Evolutionary conservation across 2,797 vertebrate species (phyloP).

Genomic region (Tauraco hartlaubi): DNA sequence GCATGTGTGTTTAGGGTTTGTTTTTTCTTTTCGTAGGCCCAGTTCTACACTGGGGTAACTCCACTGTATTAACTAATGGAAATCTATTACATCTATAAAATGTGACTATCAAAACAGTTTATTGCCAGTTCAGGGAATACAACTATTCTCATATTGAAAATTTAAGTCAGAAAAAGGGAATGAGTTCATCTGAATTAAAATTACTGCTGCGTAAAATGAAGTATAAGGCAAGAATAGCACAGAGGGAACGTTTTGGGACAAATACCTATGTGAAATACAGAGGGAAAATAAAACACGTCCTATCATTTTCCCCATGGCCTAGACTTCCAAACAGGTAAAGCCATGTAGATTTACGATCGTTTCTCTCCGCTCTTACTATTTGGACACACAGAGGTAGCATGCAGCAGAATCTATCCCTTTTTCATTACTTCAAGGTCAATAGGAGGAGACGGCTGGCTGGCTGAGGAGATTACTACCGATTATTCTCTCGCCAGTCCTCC

Average conservation of each 20-base stretch:
- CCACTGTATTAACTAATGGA: background rate
- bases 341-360: background rate
- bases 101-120: background rate
- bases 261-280: background rate
- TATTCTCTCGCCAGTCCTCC: background rate
- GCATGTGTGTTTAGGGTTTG: background rate
- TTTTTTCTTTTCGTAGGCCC: background rate
- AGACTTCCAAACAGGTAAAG: slow-evolving; percentile 9
- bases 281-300: background rate
- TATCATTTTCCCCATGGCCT: background rate
- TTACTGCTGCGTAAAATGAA: background rate
- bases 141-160: background rate
- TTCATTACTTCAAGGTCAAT: slow-evolving; percentile 34
- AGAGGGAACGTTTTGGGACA: background rate
- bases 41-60: background rate
- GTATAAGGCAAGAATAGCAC: background rate
- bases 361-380: background rate
- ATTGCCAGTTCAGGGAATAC: background rate
- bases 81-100: background rate
- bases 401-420: background rate
- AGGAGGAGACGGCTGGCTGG: background rate
- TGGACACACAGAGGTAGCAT: background rate
- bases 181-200: slow-evolving; percentile 30
- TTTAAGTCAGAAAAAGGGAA: slow-evolving; percentile 1
- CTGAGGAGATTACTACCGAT: background rate